phyloP scores from a whole-genome alignment of 37 sponge, comb jelly and placozoan genomes.

The Halichondria panicea region DNA sequence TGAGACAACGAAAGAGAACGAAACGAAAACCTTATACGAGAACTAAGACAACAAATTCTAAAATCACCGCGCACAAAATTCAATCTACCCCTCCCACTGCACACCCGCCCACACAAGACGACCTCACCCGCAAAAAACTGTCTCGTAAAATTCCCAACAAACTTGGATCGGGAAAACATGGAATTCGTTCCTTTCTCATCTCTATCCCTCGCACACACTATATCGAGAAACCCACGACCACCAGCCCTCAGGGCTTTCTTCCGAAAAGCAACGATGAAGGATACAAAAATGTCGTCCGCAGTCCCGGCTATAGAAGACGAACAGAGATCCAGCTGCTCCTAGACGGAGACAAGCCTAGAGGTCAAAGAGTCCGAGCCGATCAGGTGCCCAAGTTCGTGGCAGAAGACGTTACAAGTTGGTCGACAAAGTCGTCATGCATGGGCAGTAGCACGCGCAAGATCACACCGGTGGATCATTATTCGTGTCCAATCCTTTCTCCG shows the following conservation, averaged over 20 bases:
- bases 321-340: conserved; percentile 35
- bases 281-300: too few species aligned
- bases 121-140: not conserved
- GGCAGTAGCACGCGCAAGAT: conserved; percentile 26
- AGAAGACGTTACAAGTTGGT: conserved; percentile 16
- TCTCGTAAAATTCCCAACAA: not conserved
- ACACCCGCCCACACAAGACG: too few species aligned
- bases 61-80: not conserved
- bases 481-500: not conserved
- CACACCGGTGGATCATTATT: conserved; percentile 15
- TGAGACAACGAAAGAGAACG: not conserved
- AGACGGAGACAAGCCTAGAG: conserved; percentile 45
- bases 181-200: conserved; percentile 8
- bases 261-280: too few species aligned
- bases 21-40: not conserved
- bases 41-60: too few species aligned
- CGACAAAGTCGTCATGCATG: not conserved
- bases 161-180: conserved; percentile 3
- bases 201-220: not conserved
- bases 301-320: conserved; percentile 9
- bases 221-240: not conserved
- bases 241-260: too few species aligned
- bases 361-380: not conserved
- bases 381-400: conserved; percentile 25
- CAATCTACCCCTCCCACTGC: too few species aligned